Base-by-base conservation (phyloP, 2,113 vertebrate genomes). In the Dolichallabes microphthalmus region DNA sequence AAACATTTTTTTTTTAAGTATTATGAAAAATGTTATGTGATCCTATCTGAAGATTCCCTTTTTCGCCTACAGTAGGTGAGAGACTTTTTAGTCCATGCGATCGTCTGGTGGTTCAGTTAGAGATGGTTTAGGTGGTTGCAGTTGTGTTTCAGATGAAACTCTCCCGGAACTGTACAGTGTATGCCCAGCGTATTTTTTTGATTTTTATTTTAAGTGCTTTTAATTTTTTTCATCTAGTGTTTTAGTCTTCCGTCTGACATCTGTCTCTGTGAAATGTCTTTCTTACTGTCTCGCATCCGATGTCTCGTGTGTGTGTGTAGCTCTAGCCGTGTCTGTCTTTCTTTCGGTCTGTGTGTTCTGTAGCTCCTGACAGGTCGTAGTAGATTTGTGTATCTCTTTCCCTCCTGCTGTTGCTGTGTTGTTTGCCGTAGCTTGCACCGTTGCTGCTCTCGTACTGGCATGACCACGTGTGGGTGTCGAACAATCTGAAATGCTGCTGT, bases 351-450 rank as follows among this genome's bases (percentile, higher is more conserved):
- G 27, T 84, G 73, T 30, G 53, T 35, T 2, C 32, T 35, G 32
- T 57, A 60, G 52, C 77, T 69, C 17, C 25, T 82, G 2, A 55
- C 57, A 11, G 10, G n/a, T 11, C 52, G 14, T 8, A 4, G 22
- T 64, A 30, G 64, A 71, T 79, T 55, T 83, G 27, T 64, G 75
- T 35, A 35, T 74, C 7, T 66, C 15, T 64, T 32, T 7, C 11
- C 32, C 20, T 86, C 2, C 58, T 73, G 19, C 76, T 74, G 53
- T 87, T 68, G 80, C 64, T 82, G 78, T 55, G 66, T 53, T 35
- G 55, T 68, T 82, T 73, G 35, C 74, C 27, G 30, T 63, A 78
- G 61, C 63, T 25, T 53, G 76, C 50, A 64, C 75, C 50, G 55
- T 64, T 66, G 58, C 39, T 61, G 80, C 39, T 63, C 45, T 73